Percentiles rank a stretch among this genome's conserved stretches.
These are phyloP conservation scores for Sterna hirundo DNA, from an alignment of 2,113 vertebrate genomes.

Conservation along the genomic window DNA sequence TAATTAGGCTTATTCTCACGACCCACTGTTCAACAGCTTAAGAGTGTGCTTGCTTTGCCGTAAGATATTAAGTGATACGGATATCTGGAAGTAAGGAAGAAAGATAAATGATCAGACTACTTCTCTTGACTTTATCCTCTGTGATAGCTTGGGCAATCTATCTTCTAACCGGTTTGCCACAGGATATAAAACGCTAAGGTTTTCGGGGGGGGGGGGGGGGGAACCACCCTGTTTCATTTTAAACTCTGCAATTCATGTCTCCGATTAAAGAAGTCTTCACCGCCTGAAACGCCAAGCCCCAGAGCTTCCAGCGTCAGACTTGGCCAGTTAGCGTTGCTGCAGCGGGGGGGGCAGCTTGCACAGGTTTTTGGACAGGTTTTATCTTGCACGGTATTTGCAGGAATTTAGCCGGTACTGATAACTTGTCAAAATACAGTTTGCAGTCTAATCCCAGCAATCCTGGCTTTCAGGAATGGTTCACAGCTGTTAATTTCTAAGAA, in stretches of 20 bases:
- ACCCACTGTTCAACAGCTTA: background rate
- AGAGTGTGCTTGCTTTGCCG: background rate
- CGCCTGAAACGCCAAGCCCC: background rate
- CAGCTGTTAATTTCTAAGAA: background rate
- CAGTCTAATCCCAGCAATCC: background rate
- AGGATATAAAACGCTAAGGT: background rate
- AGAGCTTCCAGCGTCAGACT: background rate
- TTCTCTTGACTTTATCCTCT: background rate
- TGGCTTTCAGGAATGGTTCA: background rate
- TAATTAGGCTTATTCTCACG: constrained; percentile 12
- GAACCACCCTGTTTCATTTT: background rate
- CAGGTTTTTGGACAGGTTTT: background rate
- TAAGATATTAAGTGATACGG: background rate
- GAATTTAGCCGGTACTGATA: background rate
- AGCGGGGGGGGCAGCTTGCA: background rate
- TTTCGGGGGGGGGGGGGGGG: fast-evolving
- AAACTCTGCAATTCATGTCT: background rate
- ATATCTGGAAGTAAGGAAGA: background rate
- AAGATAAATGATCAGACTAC: constrained; percentile 11
- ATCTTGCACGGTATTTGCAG: background rate
- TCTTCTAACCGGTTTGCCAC: background rate
- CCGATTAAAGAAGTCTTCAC: background rate
- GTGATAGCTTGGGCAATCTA: background rate
- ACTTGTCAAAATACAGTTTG: background rate
- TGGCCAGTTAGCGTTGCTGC: background rate